Conservation (phyloP, 2,888 invertebrate species). For the Hemicrepidius hirtus region DNA sequence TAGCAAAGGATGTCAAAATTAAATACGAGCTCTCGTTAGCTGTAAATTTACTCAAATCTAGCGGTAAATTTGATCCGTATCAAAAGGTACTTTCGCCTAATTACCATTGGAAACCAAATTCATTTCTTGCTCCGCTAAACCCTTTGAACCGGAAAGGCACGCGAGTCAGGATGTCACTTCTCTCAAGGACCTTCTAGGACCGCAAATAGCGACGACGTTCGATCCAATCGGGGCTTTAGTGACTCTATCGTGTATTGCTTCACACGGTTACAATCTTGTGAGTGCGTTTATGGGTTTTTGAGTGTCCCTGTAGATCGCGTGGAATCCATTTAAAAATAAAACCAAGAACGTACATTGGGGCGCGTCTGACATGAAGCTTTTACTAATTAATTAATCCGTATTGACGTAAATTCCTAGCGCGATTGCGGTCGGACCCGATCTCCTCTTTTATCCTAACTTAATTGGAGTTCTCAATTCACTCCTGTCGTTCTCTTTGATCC, state of each 20-base stretch:
- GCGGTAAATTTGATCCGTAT: slow-evolving; percentile 27
- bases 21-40: slow-evolving; percentile 12
- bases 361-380: slow-evolving; percentile 33
- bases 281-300: slow-evolving; percentile 12
- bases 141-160: slow-evolving; percentile 36
- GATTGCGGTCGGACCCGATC: slow-evolving; percentile 37
- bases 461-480: slow-evolving; percentile 48
- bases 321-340: background rate
- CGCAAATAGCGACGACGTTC: slow-evolving; percentile 40
- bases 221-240: slow-evolving; percentile 30
- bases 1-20: background rate
- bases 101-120: slow-evolving; percentile 30
- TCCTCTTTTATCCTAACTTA: slow-evolving; percentile 45
- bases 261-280: slow-evolving; percentile 21
- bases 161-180: slow-evolving; percentile 34
- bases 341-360: slow-evolving; percentile 19
- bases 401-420: slow-evolving; percentile 43
- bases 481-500: slow-evolving; percentile 42
- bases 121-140: slow-evolving; percentile 24
- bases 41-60: slow-evolving; percentile 19
- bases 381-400: slow-evolving; percentile 43
- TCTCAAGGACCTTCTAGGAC: slow-evolving; percentile 27
- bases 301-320: background rate
- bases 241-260: slow-evolving; percentile 30
- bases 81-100: slow-evolving; percentile 18